Base-by-base conservation (phyloP, 2,797 vertebrate genomes). In the Pangasius mekongensis region DNA sequence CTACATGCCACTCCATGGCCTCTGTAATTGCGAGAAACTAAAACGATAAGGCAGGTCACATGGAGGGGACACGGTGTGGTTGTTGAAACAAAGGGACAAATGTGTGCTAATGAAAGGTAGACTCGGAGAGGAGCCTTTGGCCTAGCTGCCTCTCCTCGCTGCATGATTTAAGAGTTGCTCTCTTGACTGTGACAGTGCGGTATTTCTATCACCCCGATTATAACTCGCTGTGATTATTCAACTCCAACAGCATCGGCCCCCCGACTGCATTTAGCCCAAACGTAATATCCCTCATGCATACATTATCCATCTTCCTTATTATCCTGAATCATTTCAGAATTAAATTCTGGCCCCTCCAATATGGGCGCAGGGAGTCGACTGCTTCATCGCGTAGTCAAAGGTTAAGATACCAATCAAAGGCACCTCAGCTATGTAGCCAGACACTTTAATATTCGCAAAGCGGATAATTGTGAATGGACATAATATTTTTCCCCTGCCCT, bases 361-460 rank as follows among this genome's bases (percentile, higher is more conserved):
- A 97, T 97, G 97, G 96, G 96, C 94, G 96, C 95, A 94, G 95
- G 96, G 97, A 97, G 96, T 94, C 94, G 96, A 96, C 95, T 94
- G 95, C 95, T 97, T 96, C 95, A 95, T 96, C 95, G 96, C 95
- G 94, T 97, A 98, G 98, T 98, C 98, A 99, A 98, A 98, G 98
- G 98, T 99, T 99, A 99, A 97, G 96, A 99, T 98, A 98, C 97
- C 98, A 99, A 99, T 99, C 98, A 99, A 97, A 97, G 95, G 96
- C 94, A 97, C 96, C 96, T 95, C 97, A 97, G 96, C 97, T 95
- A 99, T 98, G 97, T 96, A 97, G 97, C 95, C 96, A 97, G 97
- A 98, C 97, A 97, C 98, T 98, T 98, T 98, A 98, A 99, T 99
- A 98, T 98, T 98, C 97, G 96, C 97, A 96, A 97, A 95, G 96